Conservation (phyloP, 2,888 invertebrate species). For the Phortica okadai region DNA sequence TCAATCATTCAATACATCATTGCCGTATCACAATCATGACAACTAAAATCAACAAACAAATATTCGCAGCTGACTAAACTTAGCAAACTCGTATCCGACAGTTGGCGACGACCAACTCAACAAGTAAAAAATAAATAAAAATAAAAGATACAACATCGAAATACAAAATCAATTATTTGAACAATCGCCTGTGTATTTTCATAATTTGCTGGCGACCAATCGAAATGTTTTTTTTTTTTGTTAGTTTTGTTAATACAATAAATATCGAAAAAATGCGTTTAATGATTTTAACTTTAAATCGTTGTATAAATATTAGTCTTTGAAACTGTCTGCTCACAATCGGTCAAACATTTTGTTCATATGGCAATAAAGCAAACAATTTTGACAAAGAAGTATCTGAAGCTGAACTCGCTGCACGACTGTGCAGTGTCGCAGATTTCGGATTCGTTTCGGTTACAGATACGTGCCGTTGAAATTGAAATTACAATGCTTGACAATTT, state of each 20-base stretch:
- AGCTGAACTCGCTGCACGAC: constrained; percentile 11
- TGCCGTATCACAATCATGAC: too few relatives aligned
- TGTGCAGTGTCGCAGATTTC: not conserved
- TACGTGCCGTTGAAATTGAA: constrained; percentile 22
- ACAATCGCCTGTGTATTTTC: not conserved
- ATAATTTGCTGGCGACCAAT: too few relatives aligned
- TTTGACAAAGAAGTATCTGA: constrained; percentile 13
- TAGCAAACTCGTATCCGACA: too few relatives aligned
- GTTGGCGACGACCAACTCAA: too few relatives aligned
- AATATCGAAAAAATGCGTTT: too few relatives aligned
- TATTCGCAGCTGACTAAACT: too few relatives aligned
- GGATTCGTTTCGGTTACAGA: not conserved
- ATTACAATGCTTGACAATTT: constrained; percentile 22
- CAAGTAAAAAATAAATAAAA: not conserved
- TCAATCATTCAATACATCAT: too few relatives aligned
- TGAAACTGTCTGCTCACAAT: not conserved
- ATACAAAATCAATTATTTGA: constrained; percentile 7
- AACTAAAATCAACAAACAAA: too few relatives aligned
- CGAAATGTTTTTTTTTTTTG: too few relatives aligned
- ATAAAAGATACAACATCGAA: not conserved
- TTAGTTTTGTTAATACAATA: too few relatives aligned
- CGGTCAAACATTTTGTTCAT: not conserved
- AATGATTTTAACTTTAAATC: too few relatives aligned
- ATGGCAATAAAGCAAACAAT: constrained; percentile 14
- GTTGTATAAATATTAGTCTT: too few relatives aligned